Percentiles rank a stretch among this genome's conserved stretches.
Evolutionary conservation across 2,113 vertebrate species (phyloP).

Genomic region (Phyllopteryx taeniolatus): DNA sequence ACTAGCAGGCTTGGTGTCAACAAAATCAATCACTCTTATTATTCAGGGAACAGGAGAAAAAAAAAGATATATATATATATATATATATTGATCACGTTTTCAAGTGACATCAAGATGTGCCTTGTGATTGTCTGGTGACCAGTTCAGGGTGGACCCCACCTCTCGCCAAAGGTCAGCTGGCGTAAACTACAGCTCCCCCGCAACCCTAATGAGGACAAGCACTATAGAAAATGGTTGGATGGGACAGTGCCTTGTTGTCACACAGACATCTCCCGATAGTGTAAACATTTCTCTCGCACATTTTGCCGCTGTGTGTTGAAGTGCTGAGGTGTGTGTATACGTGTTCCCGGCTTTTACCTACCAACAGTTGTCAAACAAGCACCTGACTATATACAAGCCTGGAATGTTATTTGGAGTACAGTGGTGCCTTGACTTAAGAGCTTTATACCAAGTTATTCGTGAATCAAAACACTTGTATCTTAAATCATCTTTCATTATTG

Average conservation of each 20-base stretch:
- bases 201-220: background rate
- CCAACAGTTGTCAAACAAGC: conserved; percentile 42
- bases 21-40: too few species aligned
- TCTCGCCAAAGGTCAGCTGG: background rate
- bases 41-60: too few species aligned
- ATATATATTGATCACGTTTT: too few species aligned
- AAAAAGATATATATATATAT: too few species aligned
- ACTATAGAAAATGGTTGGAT: background rate
- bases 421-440: background rate
- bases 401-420: background rate
- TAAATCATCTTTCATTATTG: background rate
- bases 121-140: background rate
- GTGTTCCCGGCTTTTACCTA: conserved; percentile 43
- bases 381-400: conserved; percentile 29
- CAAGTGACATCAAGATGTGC: too few species aligned
- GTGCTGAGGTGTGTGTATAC: conserved; percentile 37
- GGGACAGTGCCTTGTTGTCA: conserved; percentile 16
- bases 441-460: background rate
- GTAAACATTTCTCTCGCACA: conserved; percentile 63
- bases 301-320: conserved; percentile 12
- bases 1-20: too few species aligned
- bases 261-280: conserved; percentile 26
- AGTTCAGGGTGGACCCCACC: background rate
- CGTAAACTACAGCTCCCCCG: too few species aligned
- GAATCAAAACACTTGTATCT: background rate